Conservation (phyloP, 2,113 vertebrate genomes). For the Propithecus coquereli region DNA sequence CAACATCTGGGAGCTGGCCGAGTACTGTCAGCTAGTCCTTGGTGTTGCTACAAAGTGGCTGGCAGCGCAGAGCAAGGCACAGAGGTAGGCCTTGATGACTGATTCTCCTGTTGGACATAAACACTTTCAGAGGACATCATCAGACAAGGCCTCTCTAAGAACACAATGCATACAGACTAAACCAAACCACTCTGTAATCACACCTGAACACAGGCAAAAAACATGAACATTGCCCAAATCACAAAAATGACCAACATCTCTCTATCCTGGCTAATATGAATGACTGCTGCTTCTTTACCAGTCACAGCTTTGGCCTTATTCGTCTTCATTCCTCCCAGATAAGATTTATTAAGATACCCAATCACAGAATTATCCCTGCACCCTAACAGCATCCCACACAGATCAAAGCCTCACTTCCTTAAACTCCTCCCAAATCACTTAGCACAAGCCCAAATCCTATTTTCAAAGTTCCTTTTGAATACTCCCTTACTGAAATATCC, state of each 20-base stretch:
- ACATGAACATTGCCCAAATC: neutral
- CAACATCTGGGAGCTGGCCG: neutral
- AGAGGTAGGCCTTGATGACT: neutral
- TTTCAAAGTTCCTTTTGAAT: neutral
- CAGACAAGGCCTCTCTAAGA: neutral
- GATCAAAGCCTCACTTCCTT: neutral
- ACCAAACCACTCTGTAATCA: neutral
- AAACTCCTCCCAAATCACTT: neutral
- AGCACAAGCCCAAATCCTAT: neutral
- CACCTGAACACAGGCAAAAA: neutral
- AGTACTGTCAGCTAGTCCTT: neutral
- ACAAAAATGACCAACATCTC: neutral
- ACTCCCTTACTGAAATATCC: neutral
- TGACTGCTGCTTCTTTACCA: neutral
- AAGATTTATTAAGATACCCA: neutral
- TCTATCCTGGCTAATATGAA: neutral
- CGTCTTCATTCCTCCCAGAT: neutral
- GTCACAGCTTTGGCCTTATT: neutral
- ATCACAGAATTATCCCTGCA: neutral
- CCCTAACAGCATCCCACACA: neutral
- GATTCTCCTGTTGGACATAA: neutral
- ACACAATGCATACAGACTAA: neutral
- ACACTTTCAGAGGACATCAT: neutral
- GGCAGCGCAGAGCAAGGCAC: neutral
- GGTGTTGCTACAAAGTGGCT: neutral